A percentile compares a stretch with the other conserved stretches of the same genome.
These are phyloP conservation scores for Poeciliopsis paucimaculata DNA, from an alignment of 2,797 vertebrate species.

Conservation along the genomic window DNA sequence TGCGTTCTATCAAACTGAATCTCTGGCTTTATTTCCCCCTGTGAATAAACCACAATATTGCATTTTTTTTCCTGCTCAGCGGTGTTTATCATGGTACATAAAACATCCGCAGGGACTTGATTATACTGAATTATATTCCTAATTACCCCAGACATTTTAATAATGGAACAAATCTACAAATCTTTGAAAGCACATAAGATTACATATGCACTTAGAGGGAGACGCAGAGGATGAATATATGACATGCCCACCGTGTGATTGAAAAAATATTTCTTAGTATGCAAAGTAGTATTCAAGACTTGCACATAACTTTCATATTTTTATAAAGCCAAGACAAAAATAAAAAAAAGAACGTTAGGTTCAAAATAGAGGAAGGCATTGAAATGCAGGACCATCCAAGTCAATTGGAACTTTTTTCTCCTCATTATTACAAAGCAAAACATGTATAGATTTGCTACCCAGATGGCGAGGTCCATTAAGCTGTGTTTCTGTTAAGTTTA, in stretches of 20 bases:
- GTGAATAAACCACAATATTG: constrained; percentile 35
- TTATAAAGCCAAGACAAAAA: not conserved
- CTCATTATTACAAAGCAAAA: not conserved
- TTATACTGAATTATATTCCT: constrained; percentile 50
- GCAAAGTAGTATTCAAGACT: not conserved
- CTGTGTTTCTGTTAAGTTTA: not conserved
- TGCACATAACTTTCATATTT: not conserved
- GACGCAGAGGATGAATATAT: not conserved
- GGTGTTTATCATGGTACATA: constrained; percentile 43
- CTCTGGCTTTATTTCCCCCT: constrained; percentile 17
- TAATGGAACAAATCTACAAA: constrained; percentile 16
- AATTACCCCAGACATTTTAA: constrained; percentile 60
- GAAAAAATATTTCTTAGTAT: not conserved
- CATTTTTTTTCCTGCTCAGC: constrained; percentile 31
- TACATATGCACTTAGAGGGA: constrained; percentile 25
- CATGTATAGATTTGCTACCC: not conserved
- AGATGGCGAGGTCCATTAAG: not conserved
- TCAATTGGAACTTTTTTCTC: not conserved
- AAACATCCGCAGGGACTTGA: constrained; percentile 57
- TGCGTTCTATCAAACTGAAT: constrained; percentile 8
- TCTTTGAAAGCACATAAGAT: constrained; percentile 38
- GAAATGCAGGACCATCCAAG: not conserved
- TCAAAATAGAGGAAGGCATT: not conserved
- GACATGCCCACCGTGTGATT: not conserved
- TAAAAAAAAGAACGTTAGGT: not conserved